These are phyloP conservation scores for Pipistrellus pygmaeus DNA, from an alignment of 2,797 vertebrate species.

Conservation along the genomic window DNA sequence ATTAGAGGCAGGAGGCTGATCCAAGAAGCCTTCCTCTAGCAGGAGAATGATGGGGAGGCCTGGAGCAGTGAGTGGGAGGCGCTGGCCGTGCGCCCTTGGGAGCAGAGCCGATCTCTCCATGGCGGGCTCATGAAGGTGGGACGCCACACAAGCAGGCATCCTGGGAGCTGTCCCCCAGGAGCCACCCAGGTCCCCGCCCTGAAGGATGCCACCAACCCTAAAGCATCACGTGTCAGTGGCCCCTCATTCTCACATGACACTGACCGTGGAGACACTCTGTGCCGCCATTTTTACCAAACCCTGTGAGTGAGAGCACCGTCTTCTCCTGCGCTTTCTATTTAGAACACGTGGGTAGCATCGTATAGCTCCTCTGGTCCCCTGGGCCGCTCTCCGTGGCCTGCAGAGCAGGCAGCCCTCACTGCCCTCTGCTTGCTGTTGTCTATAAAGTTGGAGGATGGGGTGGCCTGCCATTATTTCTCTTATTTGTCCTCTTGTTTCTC, in stretches of 20 bases:
- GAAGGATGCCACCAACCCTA: background rate
- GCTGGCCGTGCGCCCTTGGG: rapidly evolving
- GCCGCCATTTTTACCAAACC: background rate
- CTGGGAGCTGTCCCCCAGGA: background rate
- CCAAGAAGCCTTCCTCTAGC: background rate
- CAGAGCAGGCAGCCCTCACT: rapidly evolving
- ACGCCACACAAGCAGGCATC: background rate
- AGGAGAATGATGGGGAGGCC: background rate
- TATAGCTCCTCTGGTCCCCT: no score
- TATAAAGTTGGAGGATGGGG: background rate
- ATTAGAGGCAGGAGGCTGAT: background rate
- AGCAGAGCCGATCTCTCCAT: background rate
- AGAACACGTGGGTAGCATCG: background rate
- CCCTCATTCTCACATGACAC: background rate
- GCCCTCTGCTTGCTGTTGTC: background rate
- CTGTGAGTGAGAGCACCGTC: background rate
- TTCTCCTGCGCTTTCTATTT: background rate
- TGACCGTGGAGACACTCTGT: background rate
- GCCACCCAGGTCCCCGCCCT: background rate
- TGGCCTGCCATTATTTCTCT: background rate
- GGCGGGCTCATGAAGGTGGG: background rate
- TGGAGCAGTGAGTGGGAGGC: background rate
- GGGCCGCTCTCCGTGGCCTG: background rate
- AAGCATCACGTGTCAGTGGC: background rate
- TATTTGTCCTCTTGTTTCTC: slow-evolving; percentile 7